Evolutionary conservation across 2,113 vertebrate genomes (phyloP).

Genomic region (Chiloscyllium plagiosum): DNA sequence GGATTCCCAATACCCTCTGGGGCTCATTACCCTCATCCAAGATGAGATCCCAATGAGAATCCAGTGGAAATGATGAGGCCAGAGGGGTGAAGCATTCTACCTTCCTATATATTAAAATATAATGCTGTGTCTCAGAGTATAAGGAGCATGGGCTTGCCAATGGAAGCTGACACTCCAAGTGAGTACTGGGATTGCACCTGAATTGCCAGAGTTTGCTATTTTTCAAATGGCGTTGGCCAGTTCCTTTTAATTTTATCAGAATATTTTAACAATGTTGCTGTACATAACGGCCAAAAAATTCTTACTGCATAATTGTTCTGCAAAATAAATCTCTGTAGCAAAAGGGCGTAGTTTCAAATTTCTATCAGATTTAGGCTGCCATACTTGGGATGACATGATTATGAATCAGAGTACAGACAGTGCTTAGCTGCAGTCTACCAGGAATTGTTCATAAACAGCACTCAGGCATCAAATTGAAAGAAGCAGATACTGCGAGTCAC

Average conservation of each 20-base stretch:
- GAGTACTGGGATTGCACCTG: neutral
- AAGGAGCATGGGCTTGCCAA: neutral
- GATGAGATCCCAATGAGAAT: neutral
- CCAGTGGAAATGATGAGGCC: neutral
- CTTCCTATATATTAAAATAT: too few species aligned
- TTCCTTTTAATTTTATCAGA: neutral
- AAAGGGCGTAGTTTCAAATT: neutral
- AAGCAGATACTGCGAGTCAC: conserved; percentile 11
- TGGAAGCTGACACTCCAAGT: neutral
- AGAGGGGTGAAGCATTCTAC: neutral
- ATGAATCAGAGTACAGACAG: neutral
- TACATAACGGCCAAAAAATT: neutral
- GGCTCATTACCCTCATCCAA: neutral
- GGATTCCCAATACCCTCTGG: too few species aligned
- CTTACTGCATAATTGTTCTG: neutral
- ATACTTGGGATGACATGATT: neutral
- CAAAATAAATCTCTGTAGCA: neutral
- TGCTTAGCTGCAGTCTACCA: conserved; percentile 12
- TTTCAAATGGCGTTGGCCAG: neutral
- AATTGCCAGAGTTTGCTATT: neutral
- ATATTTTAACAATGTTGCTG: neutral
- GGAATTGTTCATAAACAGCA: conserved; percentile 21
- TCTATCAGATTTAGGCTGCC: conserved; percentile 7
- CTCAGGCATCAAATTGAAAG: conserved; percentile 30
- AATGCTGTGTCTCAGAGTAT: too few species aligned